Base-by-base conservation (phyloP, 2,113 vertebrate species). In the Corythoichthys intestinalis region DNA sequence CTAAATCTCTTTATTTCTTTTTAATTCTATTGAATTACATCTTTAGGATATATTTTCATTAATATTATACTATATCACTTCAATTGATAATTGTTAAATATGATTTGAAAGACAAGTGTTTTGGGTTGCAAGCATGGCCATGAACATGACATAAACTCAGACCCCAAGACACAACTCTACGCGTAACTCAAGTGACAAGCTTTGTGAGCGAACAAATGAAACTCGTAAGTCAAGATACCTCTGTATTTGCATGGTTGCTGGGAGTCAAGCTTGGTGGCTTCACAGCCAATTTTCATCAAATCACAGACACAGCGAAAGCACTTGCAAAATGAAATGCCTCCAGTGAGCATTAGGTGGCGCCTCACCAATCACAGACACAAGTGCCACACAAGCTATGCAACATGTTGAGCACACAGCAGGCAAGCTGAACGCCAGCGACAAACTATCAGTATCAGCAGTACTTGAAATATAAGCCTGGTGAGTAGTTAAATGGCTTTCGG, bases 371-470 rank as follows among this genome's bases (percentile, higher is more conserved):
- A 76, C 72, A 81, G 54, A 70, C 69, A 79, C 88, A 93, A 94
- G 94, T 94, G 94, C 94, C 94, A 88, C 92, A 89, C 90, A 91
- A 97, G 94, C 96, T 97, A 98, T 97, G 96, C 96, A 98, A 98
- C 95, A 93, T 90, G 92, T 75, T 63, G 68, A 94, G 14, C 12
- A 88, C 72, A 91, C 89, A 91, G 90, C 93, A 91, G 91, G 92
- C 73, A 89, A 92, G 92, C 92, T 92, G 91, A 91, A 93, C 92
- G 94, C 83, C 87, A 92, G 91, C 93, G 88, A 76, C 90, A 66
- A 87, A 84, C 80, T 69, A 60, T 85, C 77, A 91, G 91, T 69
- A 58, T 84, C 77, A 90, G 91, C 93, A 92, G 94, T 96, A 97
- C 95, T 96, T 97, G 95, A 97, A 97, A 94, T 91, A 92, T 93